A percentile compares a stretch with the other conserved stretches of the same genome.
These are phyloP conservation scores for Holotrichia oblita DNA, from an alignment of 1,140 invertebrate genomes.

Conservation along the genomic window DNA sequence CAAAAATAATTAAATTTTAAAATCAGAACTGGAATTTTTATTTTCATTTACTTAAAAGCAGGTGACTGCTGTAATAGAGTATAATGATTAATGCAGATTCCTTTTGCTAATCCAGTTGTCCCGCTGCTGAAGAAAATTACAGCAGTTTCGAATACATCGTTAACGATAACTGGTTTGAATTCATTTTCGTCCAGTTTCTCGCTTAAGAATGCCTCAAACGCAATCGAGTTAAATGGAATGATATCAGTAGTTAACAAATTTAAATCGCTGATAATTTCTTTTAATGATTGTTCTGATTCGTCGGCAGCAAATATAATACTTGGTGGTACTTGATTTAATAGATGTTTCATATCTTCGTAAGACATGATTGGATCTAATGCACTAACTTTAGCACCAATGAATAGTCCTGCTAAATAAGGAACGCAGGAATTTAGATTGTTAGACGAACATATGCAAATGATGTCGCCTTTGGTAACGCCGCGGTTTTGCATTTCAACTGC, in stretches of 20 bases:
- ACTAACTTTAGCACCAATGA: constrained; percentile 55
- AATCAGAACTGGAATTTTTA: neutral
- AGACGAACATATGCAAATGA: constrained; percentile 60
- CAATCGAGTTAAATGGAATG: constrained; percentile 41
- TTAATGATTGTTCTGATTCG: constrained; percentile 5
- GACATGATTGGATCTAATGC: constrained; percentile 36
- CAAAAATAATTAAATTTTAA: constrained; percentile 1
- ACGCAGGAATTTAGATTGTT: constrained; percentile 63
- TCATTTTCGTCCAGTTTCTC: constrained; percentile 43
- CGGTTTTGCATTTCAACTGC: constrained; percentile 59
- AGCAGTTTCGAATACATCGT: constrained; percentile 53
- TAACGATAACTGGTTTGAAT: constrained; percentile 50
- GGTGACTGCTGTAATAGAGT: constrained; percentile 4
- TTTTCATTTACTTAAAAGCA: neutral
- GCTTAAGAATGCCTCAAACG: constrained; percentile 39
- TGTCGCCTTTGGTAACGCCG: constrained; percentile 60
- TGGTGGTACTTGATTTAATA: constrained; percentile 39
- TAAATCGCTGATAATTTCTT: constrained; percentile 11
- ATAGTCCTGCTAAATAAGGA: constrained; percentile 61
- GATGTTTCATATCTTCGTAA: constrained; percentile 29
- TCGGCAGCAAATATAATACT: constrained; percentile 39
- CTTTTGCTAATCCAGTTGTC: constrained; percentile 80
- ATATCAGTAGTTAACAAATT: constrained; percentile 11
- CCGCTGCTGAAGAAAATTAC: constrained; percentile 69
- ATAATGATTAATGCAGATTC: constrained; percentile 72